Base-by-base conservation (phyloP, 2,888 invertebrate species). In the Scaptomyza flava region DNA sequence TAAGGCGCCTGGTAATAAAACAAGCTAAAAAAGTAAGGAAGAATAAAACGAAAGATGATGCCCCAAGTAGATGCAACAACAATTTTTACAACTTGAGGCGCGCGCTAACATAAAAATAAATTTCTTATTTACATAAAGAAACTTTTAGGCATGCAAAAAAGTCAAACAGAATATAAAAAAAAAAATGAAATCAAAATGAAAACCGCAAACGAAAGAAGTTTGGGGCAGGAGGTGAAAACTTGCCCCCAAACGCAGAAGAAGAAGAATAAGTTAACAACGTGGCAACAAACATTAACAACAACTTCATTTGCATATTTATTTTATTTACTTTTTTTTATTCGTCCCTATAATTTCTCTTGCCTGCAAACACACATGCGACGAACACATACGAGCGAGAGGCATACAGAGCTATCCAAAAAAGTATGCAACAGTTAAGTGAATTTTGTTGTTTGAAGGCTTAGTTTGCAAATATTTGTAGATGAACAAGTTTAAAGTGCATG, bases 91-190 rank as follows among this genome's bases (percentile, higher is more conserved):
- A 82, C 83, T 85, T 85, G 77, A 82, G 81, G 81, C 80, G 77
- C 68, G 77, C 82, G 83, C 75, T 66, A 68, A 75, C 84, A 86
- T 84, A 85, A 86, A 84, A 86, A 85, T 79, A 85, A 86, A 86
- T 84, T 81, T 86, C 86, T 80, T 81, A 85, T 85, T 85, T 85
- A 84, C 86, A 85, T 85, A 85, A 77, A 82, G 84, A 83, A 86
- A 86, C 83, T 86, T 84, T 84, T 80, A 83, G 78, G 75, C 68
- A 57, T 43, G 27, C 68, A 67, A 48, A 8, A 41, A 9, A 41
- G 41, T 41, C 41, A 41, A 3, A 41, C 6, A 38, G 14, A 36
- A 38, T 5, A 38, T 34, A 27, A 61, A 46, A 47, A 54, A 41
- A 41, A 17, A 47, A 56, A 63, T 43, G 60, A 70, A 81, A 79